Evolutionary conservation across 2,888 invertebrate genomes (phyloP), one percentile per base, ranked within the genome.

Genomic region (Villa cingulata): DNA sequence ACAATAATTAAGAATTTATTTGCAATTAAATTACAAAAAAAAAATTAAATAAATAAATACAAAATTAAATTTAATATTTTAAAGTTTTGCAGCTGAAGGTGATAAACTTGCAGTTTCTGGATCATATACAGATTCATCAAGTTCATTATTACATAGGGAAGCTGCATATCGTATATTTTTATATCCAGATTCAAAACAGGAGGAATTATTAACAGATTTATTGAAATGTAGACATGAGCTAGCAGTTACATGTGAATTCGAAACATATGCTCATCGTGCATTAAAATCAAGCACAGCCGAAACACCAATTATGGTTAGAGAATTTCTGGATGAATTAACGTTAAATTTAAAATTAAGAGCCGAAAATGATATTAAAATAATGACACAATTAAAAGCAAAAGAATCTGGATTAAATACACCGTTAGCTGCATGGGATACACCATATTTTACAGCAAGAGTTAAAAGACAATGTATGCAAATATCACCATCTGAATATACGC

Each of bases 231-330:
- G 98, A 16, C 76, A 86, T 59, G 73, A 84, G 50, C 74, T 98
- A 58, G 96, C 96, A 0, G 70, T 76, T 46, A 74, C 86, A 14
- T 96, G 95, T 62, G 97, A 91, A 3, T 98, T 95, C 69, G 70
- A 78, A 16, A 82, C 89, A 0, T 97, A 86, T 59, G 86, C 88
- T 1, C 87, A 96, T 62, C 76, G 91, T 59, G 91, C 92, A 2
- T 76, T 95, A 48, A 83, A 83, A 60, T 87, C 88, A 9, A 90
- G 92, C 57, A 81, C 91, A 40, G 84, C 87, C 58, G 86, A 89
- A 61, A 80, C 76, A 1, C 86, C 95, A 0, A 74, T 80, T 43
- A 80, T 83, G 57, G 91, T 92, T 0, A 71, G 74, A 46, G 75
- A 83, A 51, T 95, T 96, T 69, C 72, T 96, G 3, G 78, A 86